phyloP scores from a whole-genome alignment of 2,888 invertebrate species.

The Choristoneura rosaceana region DNA sequence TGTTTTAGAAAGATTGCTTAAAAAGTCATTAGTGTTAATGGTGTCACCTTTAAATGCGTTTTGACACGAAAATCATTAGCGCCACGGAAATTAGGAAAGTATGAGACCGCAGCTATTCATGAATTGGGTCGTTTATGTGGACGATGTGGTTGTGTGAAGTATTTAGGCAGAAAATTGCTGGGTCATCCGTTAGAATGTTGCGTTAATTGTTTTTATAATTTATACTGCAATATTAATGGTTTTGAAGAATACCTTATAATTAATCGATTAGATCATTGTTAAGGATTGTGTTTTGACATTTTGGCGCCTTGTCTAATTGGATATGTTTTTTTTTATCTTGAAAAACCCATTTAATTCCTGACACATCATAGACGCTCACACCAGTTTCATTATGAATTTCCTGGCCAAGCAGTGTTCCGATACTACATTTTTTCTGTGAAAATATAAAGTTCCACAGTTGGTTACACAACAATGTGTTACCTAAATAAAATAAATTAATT shows the following conservation, averaged over 20 bases:
- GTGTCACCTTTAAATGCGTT: constrained; percentile 38
- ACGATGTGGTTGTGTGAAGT: not conserved
- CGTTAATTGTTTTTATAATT: not conserved
- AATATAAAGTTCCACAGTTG: too few species aligned
- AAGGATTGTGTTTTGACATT: too few species aligned
- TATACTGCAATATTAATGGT: not conserved
- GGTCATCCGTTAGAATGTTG: not conserved
- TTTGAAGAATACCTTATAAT: not conserved
- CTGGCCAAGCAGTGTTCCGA: too few species aligned
- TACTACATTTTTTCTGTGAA: too few species aligned
- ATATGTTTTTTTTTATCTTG: too few species aligned
- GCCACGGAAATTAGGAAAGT: constrained; percentile 23
- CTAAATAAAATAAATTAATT: too few species aligned
- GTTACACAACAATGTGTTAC: too few species aligned
- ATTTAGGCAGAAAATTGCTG: not conserved
- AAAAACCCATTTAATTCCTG: too few species aligned
- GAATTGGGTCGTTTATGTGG: constrained; percentile 9
- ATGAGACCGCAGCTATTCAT: constrained; percentile 19
- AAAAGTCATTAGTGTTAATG: constrained; percentile 42
- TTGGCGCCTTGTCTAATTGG: too few species aligned
- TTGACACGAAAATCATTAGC: constrained; percentile 39
- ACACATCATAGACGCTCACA: too few species aligned
- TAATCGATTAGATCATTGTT: too few species aligned
- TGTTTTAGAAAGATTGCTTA: constrained; percentile 38
- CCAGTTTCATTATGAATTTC: too few species aligned